Evolutionary conservation across 2,888 invertebrate genomes (phyloP).

Genomic region (Zele albiditarsus): DNA sequence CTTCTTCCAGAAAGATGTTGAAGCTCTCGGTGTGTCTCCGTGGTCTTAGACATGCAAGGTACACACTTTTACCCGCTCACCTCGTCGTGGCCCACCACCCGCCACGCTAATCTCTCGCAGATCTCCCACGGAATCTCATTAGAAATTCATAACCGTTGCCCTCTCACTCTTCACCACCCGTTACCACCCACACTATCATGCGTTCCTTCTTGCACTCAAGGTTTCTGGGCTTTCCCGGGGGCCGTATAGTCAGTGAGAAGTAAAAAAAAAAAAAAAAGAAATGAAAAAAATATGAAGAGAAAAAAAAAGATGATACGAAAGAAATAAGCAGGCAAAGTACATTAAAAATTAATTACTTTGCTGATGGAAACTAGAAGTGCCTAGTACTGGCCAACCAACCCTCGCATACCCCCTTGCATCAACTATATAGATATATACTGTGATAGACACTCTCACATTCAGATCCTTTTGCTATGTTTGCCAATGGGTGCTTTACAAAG

Average conservation of each 20-base stretch:
- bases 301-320: slow-evolving; percentile 68
- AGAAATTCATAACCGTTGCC: slow-evolving; percentile 68
- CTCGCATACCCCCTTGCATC: slow-evolving; percentile 12
- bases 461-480: slow-evolving; percentile 23
- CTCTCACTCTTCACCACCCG: slow-evolving; percentile 47
- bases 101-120: slow-evolving; percentile 71
- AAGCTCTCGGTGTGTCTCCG: slow-evolving; percentile 45
- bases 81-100: slow-evolving; percentile 39
- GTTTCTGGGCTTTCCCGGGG: slow-evolving; percentile 34
- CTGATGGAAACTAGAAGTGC: slow-evolving; percentile 72
- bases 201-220: slow-evolving; percentile 32
- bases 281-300: slow-evolving; percentile 31
- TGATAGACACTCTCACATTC: slow-evolving; percentile 25
- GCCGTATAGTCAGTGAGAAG: slow-evolving; percentile 35
- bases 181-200: slow-evolving; percentile 23
- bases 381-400: slow-evolving; percentile 61
- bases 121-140: slow-evolving; percentile 72
- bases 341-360: slow-evolving; percentile 73
- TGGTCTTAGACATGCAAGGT: slow-evolving; percentile 65
- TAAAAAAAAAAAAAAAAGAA: slow-evolving; percentile 57
- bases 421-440: slow-evolving; percentile 15
- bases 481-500: background rate
- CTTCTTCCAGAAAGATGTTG: slow-evolving; percentile 30
- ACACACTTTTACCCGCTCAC: slow-evolving; percentile 46
- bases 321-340: slow-evolving; percentile 73